Percentiles rank a stretch among this genome's conserved stretches.
Conservation (phyloP, 2,113 vertebrate genomes). For the Sorex fumeus region DNA sequence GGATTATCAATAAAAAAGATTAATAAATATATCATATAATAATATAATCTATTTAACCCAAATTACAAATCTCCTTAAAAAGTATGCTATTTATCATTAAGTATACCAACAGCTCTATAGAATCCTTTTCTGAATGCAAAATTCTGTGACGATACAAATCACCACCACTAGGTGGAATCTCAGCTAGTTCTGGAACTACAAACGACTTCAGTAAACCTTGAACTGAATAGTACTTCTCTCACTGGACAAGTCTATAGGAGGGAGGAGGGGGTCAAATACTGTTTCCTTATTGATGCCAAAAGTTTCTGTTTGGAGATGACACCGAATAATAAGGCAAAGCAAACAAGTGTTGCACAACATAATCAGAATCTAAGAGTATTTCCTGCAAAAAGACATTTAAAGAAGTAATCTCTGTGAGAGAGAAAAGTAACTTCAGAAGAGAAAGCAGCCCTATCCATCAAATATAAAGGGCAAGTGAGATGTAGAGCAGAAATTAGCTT, state of each 20-base stretch:
- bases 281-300: background rate
- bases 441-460: background rate
- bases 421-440: background rate
- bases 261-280: background rate
- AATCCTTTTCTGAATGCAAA: background rate
- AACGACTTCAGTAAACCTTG: background rate
- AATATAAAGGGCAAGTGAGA: slow-evolving; percentile 13
- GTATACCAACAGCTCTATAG: background rate
- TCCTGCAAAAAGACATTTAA: background rate
- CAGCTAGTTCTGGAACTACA: slow-evolving; percentile 12
- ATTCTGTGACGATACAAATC: background rate
- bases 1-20: slow-evolving; percentile 48
- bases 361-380: slow-evolving; percentile 10
- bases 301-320: background rate
- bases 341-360: background rate
- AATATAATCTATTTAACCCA: slow-evolving; percentile 28
- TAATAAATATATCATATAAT: background rate
- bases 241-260: background rate
- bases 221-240: background rate
- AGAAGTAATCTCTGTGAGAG: background rate
- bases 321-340: background rate
- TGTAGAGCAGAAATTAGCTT: background rate
- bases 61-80: slow-evolving; percentile 14
- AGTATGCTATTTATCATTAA: background rate
- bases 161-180: slow-evolving; percentile 74